Evolutionary conservation across 2,888 invertebrate species (phyloP).

Genomic region (Nasonovia ribisnigri): DNA sequence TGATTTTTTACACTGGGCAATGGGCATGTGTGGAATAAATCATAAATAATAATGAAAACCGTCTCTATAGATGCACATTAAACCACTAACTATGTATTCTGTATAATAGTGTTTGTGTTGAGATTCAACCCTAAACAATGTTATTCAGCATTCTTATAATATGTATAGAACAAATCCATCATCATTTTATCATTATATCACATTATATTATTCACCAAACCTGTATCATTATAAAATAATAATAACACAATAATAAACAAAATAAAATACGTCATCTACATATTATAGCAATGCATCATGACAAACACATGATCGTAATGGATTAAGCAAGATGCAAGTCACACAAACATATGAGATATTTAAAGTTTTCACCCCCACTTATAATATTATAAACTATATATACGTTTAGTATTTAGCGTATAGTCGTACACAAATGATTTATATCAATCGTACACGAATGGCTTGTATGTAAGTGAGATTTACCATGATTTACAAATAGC

Average conservation of each 20-base stretch:
- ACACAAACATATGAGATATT: background rate
- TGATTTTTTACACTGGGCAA: background rate
- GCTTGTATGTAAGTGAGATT: background rate
- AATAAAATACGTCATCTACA: background rate
- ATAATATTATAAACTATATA: background rate
- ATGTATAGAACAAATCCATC: background rate
- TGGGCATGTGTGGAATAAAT: background rate
- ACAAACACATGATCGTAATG: background rate
- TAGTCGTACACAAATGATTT: too few species aligned
- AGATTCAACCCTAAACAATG: background rate
- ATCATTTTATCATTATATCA: background rate
- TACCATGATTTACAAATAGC: background rate
- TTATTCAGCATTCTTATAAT: background rate
- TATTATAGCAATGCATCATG: background rate
- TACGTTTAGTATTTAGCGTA: too few species aligned
- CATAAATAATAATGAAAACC: background rate
- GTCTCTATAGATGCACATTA: background rate
- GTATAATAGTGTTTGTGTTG: background rate
- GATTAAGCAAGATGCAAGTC: background rate
- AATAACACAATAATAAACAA: background rate
- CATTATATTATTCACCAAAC: background rate
- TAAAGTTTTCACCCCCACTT: background rate
- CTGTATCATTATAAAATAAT: slow-evolving; percentile 10
- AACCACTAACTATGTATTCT: background rate
- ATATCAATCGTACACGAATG: too few species aligned